Conservation (phyloP, 1,140 invertebrate species). For the Wasmannia auropunctata region DNA sequence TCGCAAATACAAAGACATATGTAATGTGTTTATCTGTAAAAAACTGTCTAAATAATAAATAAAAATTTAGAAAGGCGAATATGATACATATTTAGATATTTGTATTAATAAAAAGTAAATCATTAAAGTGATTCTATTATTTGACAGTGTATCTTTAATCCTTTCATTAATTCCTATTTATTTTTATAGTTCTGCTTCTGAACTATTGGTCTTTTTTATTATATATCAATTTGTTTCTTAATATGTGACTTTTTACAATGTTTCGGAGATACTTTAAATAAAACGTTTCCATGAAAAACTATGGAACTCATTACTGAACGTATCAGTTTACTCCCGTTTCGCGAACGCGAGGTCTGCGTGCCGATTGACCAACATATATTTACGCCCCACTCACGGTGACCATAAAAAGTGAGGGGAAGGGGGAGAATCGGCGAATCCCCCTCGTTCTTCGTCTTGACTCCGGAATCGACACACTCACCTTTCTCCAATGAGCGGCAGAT, state of each 20-base stretch:
- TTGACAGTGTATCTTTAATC: not conserved
- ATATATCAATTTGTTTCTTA: not conserved
- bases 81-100: not conserved
- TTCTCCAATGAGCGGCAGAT: slow-evolving; percentile 55
- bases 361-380: slow-evolving; percentile 14
- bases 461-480: slow-evolving; percentile 28
- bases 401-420: slow-evolving; percentile 17
- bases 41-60: too few species aligned
- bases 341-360: not conserved
- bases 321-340: not conserved
- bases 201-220: not conserved
- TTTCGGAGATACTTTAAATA: not conserved
- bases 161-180: not conserved
- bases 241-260: not conserved
- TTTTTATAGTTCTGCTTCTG: not conserved
- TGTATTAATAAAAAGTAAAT: not conserved
- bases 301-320: not conserved
- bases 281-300: not conserved
- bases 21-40: too few species aligned
- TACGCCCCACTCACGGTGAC: not conserved
- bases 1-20: not conserved
- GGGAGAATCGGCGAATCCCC: not conserved
- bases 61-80: not conserved
- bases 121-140: not conserved
- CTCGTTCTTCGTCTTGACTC: slow-evolving; percentile 36